Conservation (phyloP, 2,888 invertebrate species). For the Dolomedes plantarius region DNA sequence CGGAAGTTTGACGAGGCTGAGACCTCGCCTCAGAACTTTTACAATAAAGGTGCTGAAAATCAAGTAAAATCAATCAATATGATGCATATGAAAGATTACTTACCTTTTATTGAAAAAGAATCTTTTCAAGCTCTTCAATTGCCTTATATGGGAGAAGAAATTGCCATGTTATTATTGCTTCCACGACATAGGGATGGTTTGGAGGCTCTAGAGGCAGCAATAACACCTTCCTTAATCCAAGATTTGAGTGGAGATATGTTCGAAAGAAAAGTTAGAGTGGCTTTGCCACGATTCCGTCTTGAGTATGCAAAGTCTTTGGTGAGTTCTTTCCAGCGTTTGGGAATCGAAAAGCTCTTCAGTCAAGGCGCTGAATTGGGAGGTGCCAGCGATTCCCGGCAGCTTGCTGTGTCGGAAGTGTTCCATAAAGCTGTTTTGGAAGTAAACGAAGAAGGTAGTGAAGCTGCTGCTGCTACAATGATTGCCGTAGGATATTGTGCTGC, state of each 20-base stretch:
- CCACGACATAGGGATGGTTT: slow-evolving; percentile 34
- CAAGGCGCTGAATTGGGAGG: slow-evolving; percentile 66
- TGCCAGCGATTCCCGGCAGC: slow-evolving; percentile 66
- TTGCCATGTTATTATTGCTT: slow-evolving; percentile 60
- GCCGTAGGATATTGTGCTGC: not conserved
- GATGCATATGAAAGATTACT: slow-evolving; percentile 75
- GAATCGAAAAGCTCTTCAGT: slow-evolving; percentile 63
- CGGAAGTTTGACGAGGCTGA: slow-evolving; percentile 75
- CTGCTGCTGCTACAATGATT: slow-evolving; percentile 52
- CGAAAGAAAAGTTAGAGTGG: slow-evolving; percentile 30
- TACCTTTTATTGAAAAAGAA: slow-evolving; percentile 67
- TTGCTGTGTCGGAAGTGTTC: slow-evolving; percentile 70
- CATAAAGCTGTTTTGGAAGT: slow-evolving; percentile 72
- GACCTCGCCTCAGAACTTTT: slow-evolving; percentile 74
- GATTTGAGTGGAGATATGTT: slow-evolving; percentile 13
- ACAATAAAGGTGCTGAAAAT: slow-evolving; percentile 32
- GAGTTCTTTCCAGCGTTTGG: slow-evolving; percentile 46
- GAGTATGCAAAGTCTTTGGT: slow-evolving; percentile 44
- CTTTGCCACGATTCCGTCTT: slow-evolving; percentile 63
- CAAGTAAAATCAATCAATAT: slow-evolving; percentile 75
- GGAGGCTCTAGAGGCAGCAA: slow-evolving; percentile 13
- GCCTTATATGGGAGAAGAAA: slow-evolving; percentile 58
- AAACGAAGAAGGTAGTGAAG: slow-evolving; percentile 72
- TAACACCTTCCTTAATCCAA: slow-evolving; percentile 35
- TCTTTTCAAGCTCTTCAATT: slow-evolving; percentile 57